These are phyloP conservation scores for Zaprionus davidi DNA, from an alignment of 1,140 invertebrate genomes.

Conservation along the genomic window DNA sequence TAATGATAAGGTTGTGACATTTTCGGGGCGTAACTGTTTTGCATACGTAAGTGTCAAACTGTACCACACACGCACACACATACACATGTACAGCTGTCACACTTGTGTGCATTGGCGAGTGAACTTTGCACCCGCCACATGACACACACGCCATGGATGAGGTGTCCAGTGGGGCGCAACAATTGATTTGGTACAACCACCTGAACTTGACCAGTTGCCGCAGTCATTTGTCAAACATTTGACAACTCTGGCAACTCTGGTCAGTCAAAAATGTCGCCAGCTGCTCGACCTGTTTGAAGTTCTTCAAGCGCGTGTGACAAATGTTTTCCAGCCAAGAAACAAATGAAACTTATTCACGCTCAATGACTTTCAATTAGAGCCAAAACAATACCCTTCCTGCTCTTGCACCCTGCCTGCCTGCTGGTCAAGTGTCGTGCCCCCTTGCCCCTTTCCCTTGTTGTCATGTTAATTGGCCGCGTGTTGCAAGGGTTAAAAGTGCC, in stretches of 20 bases:
- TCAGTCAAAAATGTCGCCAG: constrained; percentile 50
- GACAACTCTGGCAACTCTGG: constrained; percentile 53
- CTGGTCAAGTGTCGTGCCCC: constrained; percentile 20
- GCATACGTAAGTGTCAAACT: constrained; percentile 31
- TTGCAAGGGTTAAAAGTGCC: constrained; percentile 52
- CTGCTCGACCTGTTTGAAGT: constrained; percentile 72
- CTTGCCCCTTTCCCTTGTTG: constrained; percentile 13
- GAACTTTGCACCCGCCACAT: constrained; percentile 27
- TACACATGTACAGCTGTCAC: constrained; percentile 53
- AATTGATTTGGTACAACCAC: constrained; percentile 49
- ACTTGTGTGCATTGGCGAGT: constrained; percentile 63
- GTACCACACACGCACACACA: constrained; percentile 15
- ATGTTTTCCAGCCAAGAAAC: constrained; percentile 39
- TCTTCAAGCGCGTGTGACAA: constrained; percentile 43
- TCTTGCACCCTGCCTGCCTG: constrained; percentile 33
- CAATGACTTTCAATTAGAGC: constrained; percentile 79
- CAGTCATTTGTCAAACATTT: constrained; percentile 72
- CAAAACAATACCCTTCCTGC: constrained; percentile 29
- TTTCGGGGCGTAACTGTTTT: constrained; percentile 42
- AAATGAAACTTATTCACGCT: constrained; percentile 53
- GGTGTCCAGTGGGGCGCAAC: constrained; percentile 59
- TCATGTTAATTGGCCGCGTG: constrained; percentile 67
- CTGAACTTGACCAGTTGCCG: constrained; percentile 45
- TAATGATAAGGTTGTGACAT: constrained; percentile 80
- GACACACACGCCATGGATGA: constrained; percentile 5